Evolutionary conservation across 2,797 vertebrate species (phyloP).

Genomic region (Borostomias antarcticus): DNA sequence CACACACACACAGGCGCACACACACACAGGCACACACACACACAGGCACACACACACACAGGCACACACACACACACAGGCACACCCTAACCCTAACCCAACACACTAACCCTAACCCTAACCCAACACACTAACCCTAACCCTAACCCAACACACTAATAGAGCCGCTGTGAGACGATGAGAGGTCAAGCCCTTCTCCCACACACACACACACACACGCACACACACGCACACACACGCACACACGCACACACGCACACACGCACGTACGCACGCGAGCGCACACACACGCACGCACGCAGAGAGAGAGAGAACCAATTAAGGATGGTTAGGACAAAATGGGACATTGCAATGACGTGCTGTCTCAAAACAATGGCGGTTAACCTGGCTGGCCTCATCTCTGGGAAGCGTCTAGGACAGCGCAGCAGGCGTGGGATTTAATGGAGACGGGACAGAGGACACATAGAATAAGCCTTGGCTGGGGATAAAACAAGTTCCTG

Average conservation of each 20-base stretch:
- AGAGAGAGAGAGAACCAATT: conserved; percentile 58
- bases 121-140: no score
- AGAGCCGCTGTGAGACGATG: no score
- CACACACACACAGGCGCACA: no score
- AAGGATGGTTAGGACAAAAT: conserved; percentile 29
- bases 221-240: not conserved
- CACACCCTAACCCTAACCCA: no score
- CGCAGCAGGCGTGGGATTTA: not conserved
- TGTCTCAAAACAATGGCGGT: not conserved
- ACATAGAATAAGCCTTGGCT: not conserved
- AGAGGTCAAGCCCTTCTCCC: no score
- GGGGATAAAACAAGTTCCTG: not conserved
- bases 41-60: not conserved
- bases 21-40: no score
- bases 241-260: conserved; percentile 2
- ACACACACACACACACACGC: conserved; percentile 1
- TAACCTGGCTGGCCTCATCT: not conserved
- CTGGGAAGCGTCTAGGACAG: not conserved
- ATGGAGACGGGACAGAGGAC: not conserved
- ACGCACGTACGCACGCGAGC: not conserved
- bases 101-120: no score
- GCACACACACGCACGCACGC: conserved; percentile 30
- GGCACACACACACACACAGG: no score
- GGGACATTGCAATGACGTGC: not conserved
- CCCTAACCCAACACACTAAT: no score